A percentile compares a stretch with the other conserved stretches of the same genome.
phyloP scores from a whole-genome alignment of 2,113 vertebrate genomes.

The Taxidea taxus region DNA sequence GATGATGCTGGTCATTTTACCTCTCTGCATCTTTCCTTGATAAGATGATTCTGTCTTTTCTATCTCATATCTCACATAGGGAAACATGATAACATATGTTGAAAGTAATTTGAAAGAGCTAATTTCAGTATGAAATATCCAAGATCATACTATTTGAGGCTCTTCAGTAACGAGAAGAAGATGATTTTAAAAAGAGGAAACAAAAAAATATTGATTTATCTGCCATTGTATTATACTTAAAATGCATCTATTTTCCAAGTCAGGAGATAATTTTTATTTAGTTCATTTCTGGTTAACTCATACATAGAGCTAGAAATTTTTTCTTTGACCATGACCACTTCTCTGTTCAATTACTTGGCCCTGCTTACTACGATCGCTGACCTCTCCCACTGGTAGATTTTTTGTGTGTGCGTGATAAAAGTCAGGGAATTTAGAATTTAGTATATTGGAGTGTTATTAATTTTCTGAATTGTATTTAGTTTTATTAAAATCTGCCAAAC shows the following conservation, averaged over 20 bases:
- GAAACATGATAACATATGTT: neutral
- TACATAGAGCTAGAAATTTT: neutral
- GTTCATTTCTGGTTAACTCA: neutral
- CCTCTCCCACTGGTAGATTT: neutral
- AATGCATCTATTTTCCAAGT: neutral
- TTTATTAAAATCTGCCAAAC: constrained; percentile 41
- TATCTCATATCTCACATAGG: neutral
- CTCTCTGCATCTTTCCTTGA: neutral
- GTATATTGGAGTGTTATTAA: neutral
- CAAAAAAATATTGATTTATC: neutral
- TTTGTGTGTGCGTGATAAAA: neutral
- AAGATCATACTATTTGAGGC: neutral
- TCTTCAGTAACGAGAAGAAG: neutral
- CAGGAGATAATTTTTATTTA: neutral
- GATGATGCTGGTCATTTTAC: neutral
- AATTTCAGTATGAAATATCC: constrained; percentile 3
- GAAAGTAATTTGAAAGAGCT: constrained; percentile 42
- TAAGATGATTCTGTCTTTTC: neutral
- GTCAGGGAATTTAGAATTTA: neutral
- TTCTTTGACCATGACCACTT: neutral
- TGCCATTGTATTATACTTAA: neutral
- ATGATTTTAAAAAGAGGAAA: constrained; percentile 8
- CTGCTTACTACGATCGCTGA: neutral
- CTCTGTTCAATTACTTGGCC: neutral
- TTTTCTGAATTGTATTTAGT: constrained; percentile 22